Conservation (phyloP, 1,140 invertebrate genomes). For the Platorchestia sp. region DNA sequence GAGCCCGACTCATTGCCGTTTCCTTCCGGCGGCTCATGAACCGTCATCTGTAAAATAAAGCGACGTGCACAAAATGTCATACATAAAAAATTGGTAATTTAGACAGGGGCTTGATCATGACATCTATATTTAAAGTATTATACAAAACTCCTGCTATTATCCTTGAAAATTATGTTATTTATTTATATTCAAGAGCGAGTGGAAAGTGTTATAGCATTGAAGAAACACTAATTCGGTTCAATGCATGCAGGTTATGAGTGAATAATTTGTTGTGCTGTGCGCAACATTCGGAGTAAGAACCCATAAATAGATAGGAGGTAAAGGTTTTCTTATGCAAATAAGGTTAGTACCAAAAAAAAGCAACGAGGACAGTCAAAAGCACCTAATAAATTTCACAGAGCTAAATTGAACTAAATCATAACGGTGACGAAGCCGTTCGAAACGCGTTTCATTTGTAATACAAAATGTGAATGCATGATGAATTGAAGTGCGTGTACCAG, state of each 20-base stretch:
- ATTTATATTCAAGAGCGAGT: background rate
- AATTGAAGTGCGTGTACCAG: too few relatives aligned
- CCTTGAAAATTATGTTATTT: background rate
- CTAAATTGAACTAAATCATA: background rate
- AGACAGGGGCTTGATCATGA: background rate
- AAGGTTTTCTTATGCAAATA: background rate
- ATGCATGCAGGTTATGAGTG: background rate
- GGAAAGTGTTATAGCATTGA: background rate
- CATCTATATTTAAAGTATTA: background rate
- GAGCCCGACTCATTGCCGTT: conserved; percentile 2
- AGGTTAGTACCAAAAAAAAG: background rate
- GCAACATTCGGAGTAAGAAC: background rate
- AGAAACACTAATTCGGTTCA: background rate
- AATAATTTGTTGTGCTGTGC: background rate
- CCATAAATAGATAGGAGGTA: background rate
- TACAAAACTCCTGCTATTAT: background rate
- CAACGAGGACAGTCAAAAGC: background rate
- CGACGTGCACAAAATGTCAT: conserved; percentile 5
- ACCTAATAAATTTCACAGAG: background rate
- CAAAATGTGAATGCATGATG: too few relatives aligned
- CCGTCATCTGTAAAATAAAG: conserved; percentile 40
- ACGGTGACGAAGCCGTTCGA: background rate
- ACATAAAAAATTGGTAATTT: background rate
- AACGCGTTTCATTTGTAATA: background rate
- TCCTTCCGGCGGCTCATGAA: conserved; percentile 22